These are phyloP conservation scores for Hydraecia micacea DNA, from an alignment of 2,888 invertebrate genomes.

Conservation along the genomic window DNA sequence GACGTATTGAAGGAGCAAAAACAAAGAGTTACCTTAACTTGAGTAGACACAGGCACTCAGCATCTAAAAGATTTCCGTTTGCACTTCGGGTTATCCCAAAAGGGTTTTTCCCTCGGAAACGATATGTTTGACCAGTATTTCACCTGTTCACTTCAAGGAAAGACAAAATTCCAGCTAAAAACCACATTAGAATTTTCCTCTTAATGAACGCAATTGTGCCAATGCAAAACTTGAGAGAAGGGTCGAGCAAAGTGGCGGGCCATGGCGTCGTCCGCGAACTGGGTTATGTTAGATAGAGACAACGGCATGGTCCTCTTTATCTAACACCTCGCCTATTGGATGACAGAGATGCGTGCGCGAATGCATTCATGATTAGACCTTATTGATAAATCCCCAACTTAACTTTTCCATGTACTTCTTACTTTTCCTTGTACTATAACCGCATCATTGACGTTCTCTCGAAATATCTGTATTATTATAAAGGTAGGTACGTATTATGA, in stretches of 20 bases:
- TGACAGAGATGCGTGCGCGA: slow-evolving; percentile 68
- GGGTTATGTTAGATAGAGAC: slow-evolving; percentile 78
- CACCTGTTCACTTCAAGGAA: slow-evolving; percentile 1
- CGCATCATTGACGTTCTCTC: slow-evolving; percentile 18
- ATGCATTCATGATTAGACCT: slow-evolving; percentile 69
- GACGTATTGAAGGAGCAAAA: background rate
- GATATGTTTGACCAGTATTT: background rate
- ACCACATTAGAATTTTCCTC: slow-evolving; percentile 51
- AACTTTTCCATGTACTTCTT: slow-evolving; percentile 6
- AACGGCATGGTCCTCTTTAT: slow-evolving; percentile 72
- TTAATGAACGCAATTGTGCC: slow-evolving; percentile 71
- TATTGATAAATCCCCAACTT: slow-evolving; percentile 44
- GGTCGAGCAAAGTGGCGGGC: slow-evolving; percentile 78
- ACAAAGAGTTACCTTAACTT: background rate
- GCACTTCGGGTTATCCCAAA: background rate
- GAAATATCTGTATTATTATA: slow-evolving; percentile 25
- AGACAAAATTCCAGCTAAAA: slow-evolving; percentile 21
- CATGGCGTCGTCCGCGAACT: slow-evolving; percentile 78
- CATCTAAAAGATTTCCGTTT: background rate
- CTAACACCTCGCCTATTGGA: slow-evolving; percentile 69
- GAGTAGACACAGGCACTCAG: background rate
- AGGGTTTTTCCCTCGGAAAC: background rate
- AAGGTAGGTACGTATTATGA: slow-evolving; percentile 11
- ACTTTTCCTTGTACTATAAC: slow-evolving; percentile 40
- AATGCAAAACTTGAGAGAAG: slow-evolving; percentile 77